phyloP scores from a whole-genome alignment of 2,888 invertebrate species.

The Campaea margaritaria region DNA sequence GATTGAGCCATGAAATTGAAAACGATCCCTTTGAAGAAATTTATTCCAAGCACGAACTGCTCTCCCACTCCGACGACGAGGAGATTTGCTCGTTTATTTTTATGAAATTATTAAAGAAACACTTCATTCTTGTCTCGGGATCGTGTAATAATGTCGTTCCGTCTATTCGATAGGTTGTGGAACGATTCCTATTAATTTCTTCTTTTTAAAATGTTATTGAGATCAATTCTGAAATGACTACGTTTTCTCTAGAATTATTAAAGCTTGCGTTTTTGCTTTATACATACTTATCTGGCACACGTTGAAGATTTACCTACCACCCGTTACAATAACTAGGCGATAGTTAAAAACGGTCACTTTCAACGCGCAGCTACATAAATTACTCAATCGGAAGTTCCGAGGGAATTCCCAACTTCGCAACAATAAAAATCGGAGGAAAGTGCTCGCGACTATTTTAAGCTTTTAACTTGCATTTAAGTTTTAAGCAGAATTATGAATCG shows the following conservation, averaged over 20 bases:
- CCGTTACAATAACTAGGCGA: no score
- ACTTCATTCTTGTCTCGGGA: conserved; percentile 68
- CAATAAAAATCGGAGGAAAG: conserved; percentile 63
- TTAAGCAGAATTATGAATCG: conserved; percentile 71
- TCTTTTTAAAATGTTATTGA: no score
- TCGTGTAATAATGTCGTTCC: conserved; percentile 46
- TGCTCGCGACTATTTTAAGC: conserved; percentile 70
- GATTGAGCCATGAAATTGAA: conserved; percentile 85
- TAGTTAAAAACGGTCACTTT: conserved; percentile 6
- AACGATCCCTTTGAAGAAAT: conserved; percentile 84
- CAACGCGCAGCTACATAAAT: conserved; percentile 37
- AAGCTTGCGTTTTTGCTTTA: no score
- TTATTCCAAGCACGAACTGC: conserved; percentile 84
- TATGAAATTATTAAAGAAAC: conserved; percentile 82
- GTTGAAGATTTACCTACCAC: no score
- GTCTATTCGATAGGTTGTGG: conserved; percentile 23
- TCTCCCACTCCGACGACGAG: conserved; percentile 77
- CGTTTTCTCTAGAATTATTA: no score
- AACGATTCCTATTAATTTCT: conserved; percentile 4
- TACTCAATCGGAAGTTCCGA: conserved; percentile 48
- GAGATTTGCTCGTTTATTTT: conserved; percentile 84
- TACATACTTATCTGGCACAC: no score
- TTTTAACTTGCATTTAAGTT: conserved; percentile 77
- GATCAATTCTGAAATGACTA: no score
- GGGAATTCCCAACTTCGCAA: conserved; percentile 55